Evolutionary conservation across 2,113 vertebrate species (phyloP).

Genomic region (Jaculus jaculus): DNA sequence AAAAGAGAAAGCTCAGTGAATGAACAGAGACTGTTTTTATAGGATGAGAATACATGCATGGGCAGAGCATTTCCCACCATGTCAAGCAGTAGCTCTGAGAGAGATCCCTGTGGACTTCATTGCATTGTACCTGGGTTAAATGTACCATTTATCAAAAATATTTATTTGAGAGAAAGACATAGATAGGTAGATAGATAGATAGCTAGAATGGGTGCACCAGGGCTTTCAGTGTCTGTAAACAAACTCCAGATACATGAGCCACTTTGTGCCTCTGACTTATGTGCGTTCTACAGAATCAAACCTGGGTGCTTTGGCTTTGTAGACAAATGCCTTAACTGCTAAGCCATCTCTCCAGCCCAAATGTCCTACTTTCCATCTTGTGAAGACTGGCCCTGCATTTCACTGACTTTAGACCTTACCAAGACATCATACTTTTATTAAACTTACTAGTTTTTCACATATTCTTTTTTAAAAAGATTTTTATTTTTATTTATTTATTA

Average conservation of each 20-base stretch:
- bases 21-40: not conserved
- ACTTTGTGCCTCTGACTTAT: too few species aligned
- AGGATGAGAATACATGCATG: not conserved
- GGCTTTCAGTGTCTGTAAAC: too few species aligned
- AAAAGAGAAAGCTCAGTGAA: conserved; percentile 2
- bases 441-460: not conserved
- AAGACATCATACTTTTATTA: conserved; percentile 24
- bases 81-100: not conserved
- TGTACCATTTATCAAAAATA: not conserved
- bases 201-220: too few species aligned
- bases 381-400: not conserved
- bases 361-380: not conserved
- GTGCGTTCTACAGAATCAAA: too few species aligned
- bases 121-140: not conserved
- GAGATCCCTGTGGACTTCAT: not conserved
- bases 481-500: too few species aligned
- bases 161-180: too few species aligned
- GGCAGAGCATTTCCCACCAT: not conserved
- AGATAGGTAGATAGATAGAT: too few species aligned
- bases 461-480: too few species aligned
- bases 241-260: too few species aligned
- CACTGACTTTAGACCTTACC: conserved; percentile 20
- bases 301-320: too few species aligned
- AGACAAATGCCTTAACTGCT: too few species aligned
- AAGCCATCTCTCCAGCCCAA: too few species aligned